These are phyloP conservation scores for Corvus cornix DNA, from an alignment of 2,113 vertebrate genomes.

Conservation along the genomic window DNA sequence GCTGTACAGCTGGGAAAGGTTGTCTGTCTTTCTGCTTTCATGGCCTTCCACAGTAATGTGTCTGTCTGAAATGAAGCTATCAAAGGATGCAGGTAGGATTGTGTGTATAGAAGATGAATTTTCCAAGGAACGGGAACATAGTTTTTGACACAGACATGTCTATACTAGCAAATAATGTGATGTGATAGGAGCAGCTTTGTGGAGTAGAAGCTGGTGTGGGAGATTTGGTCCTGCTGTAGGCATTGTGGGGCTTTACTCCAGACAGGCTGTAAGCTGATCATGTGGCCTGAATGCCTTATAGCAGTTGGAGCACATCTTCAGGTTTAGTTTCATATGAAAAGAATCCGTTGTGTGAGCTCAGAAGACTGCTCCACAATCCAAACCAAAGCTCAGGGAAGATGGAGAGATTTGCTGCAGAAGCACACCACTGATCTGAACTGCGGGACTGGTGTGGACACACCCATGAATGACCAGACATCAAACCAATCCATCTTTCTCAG, in stretches of 20 bases:
- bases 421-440: background rate
- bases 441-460: background rate
- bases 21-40: background rate
- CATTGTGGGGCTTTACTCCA: background rate
- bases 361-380: background rate
- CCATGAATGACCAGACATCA: slow-evolving; percentile 12
- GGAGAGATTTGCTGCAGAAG: background rate
- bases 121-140: background rate
- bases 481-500: slow-evolving; percentile 31
- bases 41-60: background rate
- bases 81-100: background rate
- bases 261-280: background rate
- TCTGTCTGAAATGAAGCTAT: background rate
- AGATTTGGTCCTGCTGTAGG: background rate
- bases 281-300: background rate
- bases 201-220: background rate
- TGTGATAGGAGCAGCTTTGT: background rate
- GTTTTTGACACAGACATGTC: background rate
- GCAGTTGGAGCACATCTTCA: background rate
- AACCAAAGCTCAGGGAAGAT: background rate
- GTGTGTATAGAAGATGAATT: accelerated
- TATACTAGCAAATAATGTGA: background rate
- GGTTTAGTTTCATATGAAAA: background rate
- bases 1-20: background rate
- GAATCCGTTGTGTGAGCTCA: background rate